phyloP scores from a whole-genome alignment of 2,888 invertebrate genomes.

The Pteria penguin region DNA sequence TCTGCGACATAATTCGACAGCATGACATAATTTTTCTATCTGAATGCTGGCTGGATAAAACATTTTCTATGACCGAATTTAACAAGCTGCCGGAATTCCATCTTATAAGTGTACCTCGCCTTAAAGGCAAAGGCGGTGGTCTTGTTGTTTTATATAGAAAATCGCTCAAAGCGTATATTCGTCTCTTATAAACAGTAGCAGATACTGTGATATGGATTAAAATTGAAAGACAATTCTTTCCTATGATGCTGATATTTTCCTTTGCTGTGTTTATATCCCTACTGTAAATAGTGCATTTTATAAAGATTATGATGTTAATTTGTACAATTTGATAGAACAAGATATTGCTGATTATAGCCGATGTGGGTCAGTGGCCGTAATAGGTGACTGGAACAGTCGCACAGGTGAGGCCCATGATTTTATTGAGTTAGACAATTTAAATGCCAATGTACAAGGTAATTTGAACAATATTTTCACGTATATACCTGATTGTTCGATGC shows the following conservation, averaged over 20 bases:
- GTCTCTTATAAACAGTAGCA: neutral
- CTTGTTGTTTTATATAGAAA: too few relatives aligned
- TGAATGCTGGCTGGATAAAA: too few relatives aligned
- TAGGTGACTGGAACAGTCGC: too few relatives aligned
- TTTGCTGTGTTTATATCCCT: neutral
- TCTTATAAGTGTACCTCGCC: neutral
- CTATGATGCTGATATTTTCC: conserved; percentile 2
- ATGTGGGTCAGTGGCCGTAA: too few relatives aligned
- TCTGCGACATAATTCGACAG: too few relatives aligned
- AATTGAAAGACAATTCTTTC: conserved; percentile 7
- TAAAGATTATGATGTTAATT: conserved; percentile 1
- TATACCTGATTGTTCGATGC: neutral
- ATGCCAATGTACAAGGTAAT: neutral
- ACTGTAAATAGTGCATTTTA: neutral
- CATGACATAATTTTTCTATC: too few relatives aligned
- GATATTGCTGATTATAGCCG: neutral
- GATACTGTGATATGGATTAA: neutral
- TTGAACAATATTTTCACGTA: neutral
- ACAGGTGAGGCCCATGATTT: too few relatives aligned
- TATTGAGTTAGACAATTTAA: too few relatives aligned
- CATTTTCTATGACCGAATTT: too few relatives aligned
- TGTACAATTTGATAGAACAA: neutral
- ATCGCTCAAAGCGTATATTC: neutral
- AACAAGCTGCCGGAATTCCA: too few relatives aligned
- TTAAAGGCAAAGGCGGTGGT: neutral